These are phyloP conservation scores for Andrena dorsata DNA, from an alignment of 2,888 invertebrate species.

Conservation along the genomic window DNA sequence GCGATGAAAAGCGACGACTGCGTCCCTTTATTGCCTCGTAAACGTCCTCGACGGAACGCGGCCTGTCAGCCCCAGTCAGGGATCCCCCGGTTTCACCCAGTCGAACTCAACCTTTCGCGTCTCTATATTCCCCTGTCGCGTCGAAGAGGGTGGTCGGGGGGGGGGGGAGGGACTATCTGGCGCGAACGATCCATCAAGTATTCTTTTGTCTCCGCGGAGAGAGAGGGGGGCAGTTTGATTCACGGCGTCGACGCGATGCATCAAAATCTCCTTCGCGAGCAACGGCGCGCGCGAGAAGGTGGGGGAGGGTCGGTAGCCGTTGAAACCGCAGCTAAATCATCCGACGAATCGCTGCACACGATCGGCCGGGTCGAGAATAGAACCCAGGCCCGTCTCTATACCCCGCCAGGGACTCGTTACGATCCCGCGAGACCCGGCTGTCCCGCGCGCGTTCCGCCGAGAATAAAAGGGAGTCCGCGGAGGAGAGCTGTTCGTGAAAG, in stretches of 20 bases:
- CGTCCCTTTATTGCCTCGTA: constrained; percentile 61
- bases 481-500: background rate
- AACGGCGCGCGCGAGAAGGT: background rate
- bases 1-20: constrained; percentile 43
- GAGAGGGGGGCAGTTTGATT: constrained; percentile 18
- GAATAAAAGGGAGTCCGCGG: background rate
- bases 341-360: constrained; percentile 2
- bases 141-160: too few relatives aligned
- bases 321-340: constrained; percentile 17
- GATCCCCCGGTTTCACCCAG: background rate
- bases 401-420: constrained; percentile 6
- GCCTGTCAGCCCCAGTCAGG: background rate
- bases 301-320: background rate
- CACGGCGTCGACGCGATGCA: constrained; percentile 13
- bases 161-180: background rate
- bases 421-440: background rate
- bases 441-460: background rate
- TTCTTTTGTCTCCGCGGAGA: constrained; percentile 17
- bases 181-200: background rate
- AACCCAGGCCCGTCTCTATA: background rate
- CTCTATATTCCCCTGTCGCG: background rate
- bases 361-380: constrained; percentile 1
- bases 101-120: constrained; percentile 7
- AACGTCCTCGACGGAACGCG: constrained; percentile 48
- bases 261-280: constrained; percentile 22